phyloP scores from a whole-genome alignment of 2,888 invertebrate genomes.

The Autographa pulchrina region DNA sequence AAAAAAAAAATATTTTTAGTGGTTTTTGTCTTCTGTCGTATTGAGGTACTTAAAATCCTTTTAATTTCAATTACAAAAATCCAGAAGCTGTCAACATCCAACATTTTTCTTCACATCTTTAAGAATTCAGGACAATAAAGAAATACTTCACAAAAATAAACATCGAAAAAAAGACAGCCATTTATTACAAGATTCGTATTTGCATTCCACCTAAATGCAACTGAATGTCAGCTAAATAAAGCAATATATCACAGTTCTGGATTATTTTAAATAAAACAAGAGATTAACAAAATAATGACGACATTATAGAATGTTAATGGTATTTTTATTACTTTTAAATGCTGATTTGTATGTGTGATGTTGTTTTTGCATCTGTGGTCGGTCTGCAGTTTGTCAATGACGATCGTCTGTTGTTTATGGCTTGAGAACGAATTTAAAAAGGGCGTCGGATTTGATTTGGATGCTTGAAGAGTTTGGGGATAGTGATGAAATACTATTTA shows the following conservation, averaged over 20 bases:
- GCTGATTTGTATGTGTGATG: constrained; percentile 6
- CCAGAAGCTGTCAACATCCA: not conserved
- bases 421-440: not conserved
- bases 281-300: constrained; percentile 27
- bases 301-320: constrained; percentile 27
- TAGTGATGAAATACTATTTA: too few species aligned
- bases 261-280: constrained; percentile 21
- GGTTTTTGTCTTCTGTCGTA: not conserved
- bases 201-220: constrained; percentile 9
- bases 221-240: constrained; percentile 23
- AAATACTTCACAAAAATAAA: constrained; percentile 3
- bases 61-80: not conserved
- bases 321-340: constrained; percentile 25
- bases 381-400: not conserved
- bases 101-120: not conserved
- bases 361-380: not conserved
- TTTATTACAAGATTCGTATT: constrained; percentile 10
- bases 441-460: not conserved
- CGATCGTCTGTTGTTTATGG: constrained; percentile 1
- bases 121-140: constrained; percentile 1
- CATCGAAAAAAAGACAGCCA: not conserved
- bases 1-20: too few species aligned
- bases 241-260: constrained; percentile 24
- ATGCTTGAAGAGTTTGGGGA: not conserved
- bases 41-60: not conserved